Evolutionary conservation across 35 echinoderm and acorn worm genomes (phyloP), one percentile per base, ranked within the genome.

Genomic region (Lytechinus variegatus): DNA sequence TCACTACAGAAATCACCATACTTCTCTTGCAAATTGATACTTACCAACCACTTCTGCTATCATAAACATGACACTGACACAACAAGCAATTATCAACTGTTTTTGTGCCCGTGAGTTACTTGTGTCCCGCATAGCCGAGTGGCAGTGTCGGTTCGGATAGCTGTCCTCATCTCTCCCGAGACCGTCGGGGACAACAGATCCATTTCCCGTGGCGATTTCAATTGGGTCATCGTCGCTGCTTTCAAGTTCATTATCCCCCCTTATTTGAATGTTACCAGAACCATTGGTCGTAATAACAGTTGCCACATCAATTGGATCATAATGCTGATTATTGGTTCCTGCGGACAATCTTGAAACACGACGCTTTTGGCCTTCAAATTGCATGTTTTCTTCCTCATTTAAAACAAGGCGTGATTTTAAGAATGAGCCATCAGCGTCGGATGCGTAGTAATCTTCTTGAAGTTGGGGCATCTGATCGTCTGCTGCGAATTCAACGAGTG

Each of bases 41-140:
- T 94, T 96, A 96, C 95, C 95, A 87, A 96, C 91, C 93, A 94
- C 44, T 56, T 96, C 95, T 24, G 89, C 95, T 86, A 96, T 93
- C 95, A 96, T 96, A 29, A 96, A 96, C 44, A 96, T 21, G 27
- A 96, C 61, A 27, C 95, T 93, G 14, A 96, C 72, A 33, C 21
- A 91, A 19, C 89, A 57, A 54, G 95, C 95, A 61, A 96, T 86
- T 9, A 92, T 79, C 10, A 96, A 53, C 27, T 96, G 96, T 19
- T 33, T 92, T 61, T 94, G 71, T 19, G 96, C 96, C 53, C 96
- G 12, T 27, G 13, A 87, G 54, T 96, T 96, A 3, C 92, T 52
- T 28, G 51, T 53, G 52, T 55, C 86, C 3, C 53, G 54, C 14
- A 56, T 33, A 27, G 72, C 6, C 14, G 92, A 52, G 52, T 96